Evolutionary conservation across 2,797 vertebrate species (phyloP), one percentile per base, ranked within the genome.

Genomic region (Bryconaethiops microstoma): DNA sequence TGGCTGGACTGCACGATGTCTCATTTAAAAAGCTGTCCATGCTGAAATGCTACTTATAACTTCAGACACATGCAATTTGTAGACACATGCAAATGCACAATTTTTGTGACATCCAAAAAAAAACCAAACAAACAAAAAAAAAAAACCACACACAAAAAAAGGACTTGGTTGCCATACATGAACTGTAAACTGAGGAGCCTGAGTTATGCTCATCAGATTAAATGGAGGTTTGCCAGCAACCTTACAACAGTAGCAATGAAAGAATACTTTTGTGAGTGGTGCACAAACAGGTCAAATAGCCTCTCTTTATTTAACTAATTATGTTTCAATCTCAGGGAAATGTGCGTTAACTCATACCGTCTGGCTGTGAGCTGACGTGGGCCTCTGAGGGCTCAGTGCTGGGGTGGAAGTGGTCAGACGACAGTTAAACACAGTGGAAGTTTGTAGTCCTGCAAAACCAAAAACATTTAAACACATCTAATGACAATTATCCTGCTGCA

Each of bases 371-470:
- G 74, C 40, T 50, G 83, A 78, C 23, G 54, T 21, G 21, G 78
- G 76, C 76, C 80, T 83, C 64, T 92, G 91, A 78, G 90, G 91
- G 62, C 93, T 91, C 67, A 88, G 59, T 54, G 81, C 64, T 45
- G 93, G 91, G 1, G 89, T 89, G 45, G 93, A 95, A 12, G 88
- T 84, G 67, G 90, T 89, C 54, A 93, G 86, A 0, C 40, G 91
- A 59, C 55, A 82, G 87, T 87, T 92, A 87, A 91, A 94, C 68
- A 74, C 77, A 81, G 89, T 72, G 84, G 83, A 25, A 71, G 84
- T 83, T 73, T 90, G 91, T 73, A 78, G 88, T 64, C 88, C 94
- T 95, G 70, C 72, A 85, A 86, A 84, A 23, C 16, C 29, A 67
- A 45, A 23, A 9, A 8, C 48, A 50, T 50, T 50, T 50, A 12